Conservation (phyloP, 2,113 vertebrate genomes). For the Girardinichthys multiradiatus region DNA sequence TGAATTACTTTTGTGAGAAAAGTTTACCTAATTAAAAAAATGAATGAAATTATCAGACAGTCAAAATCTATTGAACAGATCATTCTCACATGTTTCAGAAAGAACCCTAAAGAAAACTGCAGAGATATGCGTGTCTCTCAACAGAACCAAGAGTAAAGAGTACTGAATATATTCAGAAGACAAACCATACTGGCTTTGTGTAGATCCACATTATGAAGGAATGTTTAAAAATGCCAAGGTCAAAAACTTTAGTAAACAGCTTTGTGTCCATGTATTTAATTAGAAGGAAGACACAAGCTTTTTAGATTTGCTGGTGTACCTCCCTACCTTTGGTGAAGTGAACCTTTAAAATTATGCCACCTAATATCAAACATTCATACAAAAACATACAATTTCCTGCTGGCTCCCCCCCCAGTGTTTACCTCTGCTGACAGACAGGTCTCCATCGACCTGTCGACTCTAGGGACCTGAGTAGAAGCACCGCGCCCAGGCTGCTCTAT, state of each 20-base stretch:
- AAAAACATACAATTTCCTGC: constrained; percentile 1
- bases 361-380: not conserved
- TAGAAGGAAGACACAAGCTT: not conserved
- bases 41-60: too few relatives aligned
- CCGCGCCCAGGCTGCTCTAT: constrained; percentile 22
- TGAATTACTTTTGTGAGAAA: too few relatives aligned
- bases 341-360: not conserved
- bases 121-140: too few relatives aligned
- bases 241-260: not conserved
- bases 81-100: too few relatives aligned
- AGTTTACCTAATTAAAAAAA: too few relatives aligned
- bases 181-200: not conserved
- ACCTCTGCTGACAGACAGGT: constrained; percentile 46
- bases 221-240: not conserved
- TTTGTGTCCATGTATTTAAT: not conserved
- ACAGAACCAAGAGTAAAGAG: not conserved
- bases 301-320: not conserved
- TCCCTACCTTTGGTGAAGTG: not conserved
- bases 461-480: not conserved
- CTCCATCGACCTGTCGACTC: constrained; percentile 36
- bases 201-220: not conserved
- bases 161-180: not conserved
- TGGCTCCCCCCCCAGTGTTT: not conserved
- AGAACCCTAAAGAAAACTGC: too few relatives aligned
- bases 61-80: too few relatives aligned